Evolutionary conservation across 2,113 vertebrate species (phyloP).

Genomic region (human (Homo sapiens)): DNA sequence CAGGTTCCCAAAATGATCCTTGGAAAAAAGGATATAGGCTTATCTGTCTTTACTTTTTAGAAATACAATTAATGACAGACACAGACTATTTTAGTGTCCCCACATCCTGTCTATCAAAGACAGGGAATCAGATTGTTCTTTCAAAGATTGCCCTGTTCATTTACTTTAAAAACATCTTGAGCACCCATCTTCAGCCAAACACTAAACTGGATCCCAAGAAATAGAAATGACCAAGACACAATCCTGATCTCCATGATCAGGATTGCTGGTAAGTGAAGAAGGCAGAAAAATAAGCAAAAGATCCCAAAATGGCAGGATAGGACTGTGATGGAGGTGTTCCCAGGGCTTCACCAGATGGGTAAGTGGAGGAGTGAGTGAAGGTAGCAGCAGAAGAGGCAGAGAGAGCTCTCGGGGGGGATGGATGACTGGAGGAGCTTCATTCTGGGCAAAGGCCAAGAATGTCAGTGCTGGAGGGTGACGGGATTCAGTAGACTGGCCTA

Average conservation of each 20-base stretch:
- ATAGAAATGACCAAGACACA: neutral
- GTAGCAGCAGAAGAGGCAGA: neutral
- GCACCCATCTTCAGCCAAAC: neutral
- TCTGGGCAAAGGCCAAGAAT: neutral
- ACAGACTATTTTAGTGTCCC: neutral
- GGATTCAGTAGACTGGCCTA: too few relatives aligned
- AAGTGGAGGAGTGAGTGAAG: neutral
- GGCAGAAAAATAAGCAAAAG: neutral
- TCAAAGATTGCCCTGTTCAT: neutral
- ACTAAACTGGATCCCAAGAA: neutral
- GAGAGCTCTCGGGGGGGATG: neutral
- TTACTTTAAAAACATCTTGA: neutral
- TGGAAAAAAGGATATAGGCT: neutral
- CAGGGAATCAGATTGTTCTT: neutral
- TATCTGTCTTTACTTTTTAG: neutral
- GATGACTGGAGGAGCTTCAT: too few relatives aligned
- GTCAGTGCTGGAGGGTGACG: neutral
- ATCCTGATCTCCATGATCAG: neutral
- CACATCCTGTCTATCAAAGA: neutral
- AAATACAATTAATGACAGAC: neutral
- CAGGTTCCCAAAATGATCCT: neutral
- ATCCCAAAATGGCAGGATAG: neutral
- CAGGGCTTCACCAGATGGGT: neutral
- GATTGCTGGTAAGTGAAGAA: neutral
- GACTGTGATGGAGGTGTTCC: too few relatives aligned